Evolutionary conservation across 2,888 invertebrate genomes (phyloP).

Genomic region (Morpho helenor): DNA sequence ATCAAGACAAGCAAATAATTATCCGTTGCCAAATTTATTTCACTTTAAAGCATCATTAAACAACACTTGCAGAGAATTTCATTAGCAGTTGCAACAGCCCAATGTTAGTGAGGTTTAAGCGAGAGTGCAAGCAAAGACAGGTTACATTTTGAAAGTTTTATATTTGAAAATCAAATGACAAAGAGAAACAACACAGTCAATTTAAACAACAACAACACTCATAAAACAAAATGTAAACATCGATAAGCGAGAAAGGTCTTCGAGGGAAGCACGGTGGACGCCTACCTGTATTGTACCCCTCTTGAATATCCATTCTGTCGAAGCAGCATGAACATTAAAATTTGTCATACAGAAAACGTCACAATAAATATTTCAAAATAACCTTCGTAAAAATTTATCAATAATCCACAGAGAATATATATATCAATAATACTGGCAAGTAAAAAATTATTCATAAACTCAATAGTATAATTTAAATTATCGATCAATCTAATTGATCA

Average conservation of each 20-base stretch:
- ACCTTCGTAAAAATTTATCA: conserved; percentile 56
- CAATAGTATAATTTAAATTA: background rate
- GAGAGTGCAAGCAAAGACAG: conserved; percentile 57
- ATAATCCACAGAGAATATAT: conserved; percentile 61
- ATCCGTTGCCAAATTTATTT: background rate
- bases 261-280: conserved; percentile 29
- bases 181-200: conserved; percentile 56
- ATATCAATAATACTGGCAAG: conserved; percentile 41
- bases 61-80: background rate
- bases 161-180: conserved; percentile 65
- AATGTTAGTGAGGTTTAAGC: conserved; percentile 41
- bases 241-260: conserved; percentile 26
- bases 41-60: background rate
- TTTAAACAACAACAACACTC: conserved; percentile 52
- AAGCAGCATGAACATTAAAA: conserved; percentile 61
- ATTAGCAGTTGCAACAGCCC: background rate
- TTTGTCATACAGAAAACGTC: conserved; percentile 43
- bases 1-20: background rate
- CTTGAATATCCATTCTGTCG: conserved; percentile 70
- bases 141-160: conserved; percentile 48
- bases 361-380: conserved; percentile 56
- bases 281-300: conserved; percentile 72
- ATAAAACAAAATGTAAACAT: conserved; percentile 25
- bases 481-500: conserved; percentile 1
- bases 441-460: conserved; percentile 36